Evolutionary conservation across 1,140 invertebrate species (phyloP), one percentile per base, ranked within the genome.

Genomic region (Varroa destructor): DNA sequence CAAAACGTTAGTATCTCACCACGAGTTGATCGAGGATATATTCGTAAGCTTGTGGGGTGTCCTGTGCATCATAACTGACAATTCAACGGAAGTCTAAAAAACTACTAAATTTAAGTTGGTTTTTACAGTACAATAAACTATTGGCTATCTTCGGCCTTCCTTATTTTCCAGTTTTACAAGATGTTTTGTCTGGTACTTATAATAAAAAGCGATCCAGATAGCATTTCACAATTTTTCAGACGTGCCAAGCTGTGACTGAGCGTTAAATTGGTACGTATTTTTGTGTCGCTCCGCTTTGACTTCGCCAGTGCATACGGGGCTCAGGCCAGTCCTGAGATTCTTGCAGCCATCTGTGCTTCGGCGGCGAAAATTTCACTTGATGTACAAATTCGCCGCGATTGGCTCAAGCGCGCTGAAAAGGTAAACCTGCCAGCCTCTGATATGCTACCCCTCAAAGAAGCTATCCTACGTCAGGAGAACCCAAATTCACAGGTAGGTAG

Each of bases 391-490:
- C 40, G 46, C 40, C 14, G 46, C 40, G 61, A 40, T 1, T 67
- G 61, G 61, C 36, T 67, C 12, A 67, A 67, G 37, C 12, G 10
- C 5, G 61, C 61, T 43, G 14, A 67, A 8, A 40, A 25, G 10
- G 61, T 37, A 3, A 67, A 67, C 8, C 5, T 67, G 40, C 12
- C 61, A 12, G 40, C 40, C 2, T 43, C 46, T 3, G 46, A 40
- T 37, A 67, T 37, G 14, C 37, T 67, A 37, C 10, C 14, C 12
- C 61, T 67, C 12, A 67, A 40, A 8, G 61, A 67, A 40, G 61
- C 61, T 46, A 46, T 67, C 37, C 61, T 67, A 12, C 61, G 61
- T 67, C 40, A 67, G 61, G 61, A 46, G 5, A 37, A 67, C 3
- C 10, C 37, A 14, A 67, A 46, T 46, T 40, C 46, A 4, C 61